Conservation (phyloP, 2,797 vertebrate species). For the Alauda arvensis region DNA sequence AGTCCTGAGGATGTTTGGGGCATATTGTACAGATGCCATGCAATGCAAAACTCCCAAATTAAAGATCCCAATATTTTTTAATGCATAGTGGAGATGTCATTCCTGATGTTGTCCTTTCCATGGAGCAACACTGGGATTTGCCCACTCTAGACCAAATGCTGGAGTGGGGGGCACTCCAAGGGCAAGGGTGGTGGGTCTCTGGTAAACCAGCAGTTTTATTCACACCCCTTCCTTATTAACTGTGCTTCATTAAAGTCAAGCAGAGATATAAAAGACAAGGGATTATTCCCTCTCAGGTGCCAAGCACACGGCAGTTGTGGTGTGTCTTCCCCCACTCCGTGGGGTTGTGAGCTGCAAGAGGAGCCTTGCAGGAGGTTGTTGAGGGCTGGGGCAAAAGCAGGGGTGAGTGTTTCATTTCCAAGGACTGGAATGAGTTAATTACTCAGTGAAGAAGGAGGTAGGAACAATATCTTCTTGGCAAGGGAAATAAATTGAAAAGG, state of each 20-base stretch:
- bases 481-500: constrained; percentile 29
- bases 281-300: neutral
- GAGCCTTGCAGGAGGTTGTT: neutral
- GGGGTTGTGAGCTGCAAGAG: neutral
- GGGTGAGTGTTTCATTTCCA: neutral
- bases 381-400: neutral
- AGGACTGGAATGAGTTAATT: neutral
- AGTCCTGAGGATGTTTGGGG: constrained; percentile 29
- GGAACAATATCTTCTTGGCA: constrained; percentile 5
- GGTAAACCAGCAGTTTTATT: neutral
- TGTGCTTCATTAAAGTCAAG: neutral
- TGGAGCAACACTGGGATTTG: neutral
- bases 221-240: neutral
- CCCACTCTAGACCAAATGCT: neutral
- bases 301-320: neutral
- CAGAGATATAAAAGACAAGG: neutral
- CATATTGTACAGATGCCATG: constrained; percentile 19
- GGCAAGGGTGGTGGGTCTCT: neutral
- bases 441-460: neutral
- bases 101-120: neutral
- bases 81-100: neutral
- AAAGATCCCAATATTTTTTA: constrained; percentile 9
- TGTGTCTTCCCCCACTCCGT: neutral
- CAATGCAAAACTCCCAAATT: neutral
- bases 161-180: neutral